Conservation (phyloP, 2,888 invertebrate species). For the Sarcophaga variegata region DNA sequence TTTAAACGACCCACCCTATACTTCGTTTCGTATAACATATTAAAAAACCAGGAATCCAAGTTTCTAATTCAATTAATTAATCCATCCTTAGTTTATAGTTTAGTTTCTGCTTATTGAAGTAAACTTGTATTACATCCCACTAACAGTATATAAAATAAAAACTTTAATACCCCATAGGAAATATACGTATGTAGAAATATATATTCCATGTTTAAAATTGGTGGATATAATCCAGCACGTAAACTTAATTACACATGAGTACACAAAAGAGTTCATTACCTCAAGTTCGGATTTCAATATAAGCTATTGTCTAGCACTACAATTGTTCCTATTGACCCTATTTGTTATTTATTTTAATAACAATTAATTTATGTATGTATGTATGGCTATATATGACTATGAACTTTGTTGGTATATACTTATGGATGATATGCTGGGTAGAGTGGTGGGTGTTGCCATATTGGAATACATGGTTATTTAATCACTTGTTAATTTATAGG, state of each 20-base stretch:
- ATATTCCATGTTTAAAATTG: too few relatives aligned
- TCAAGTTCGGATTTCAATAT: too few relatives aligned
- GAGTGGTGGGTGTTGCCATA: constrained; percentile 31
- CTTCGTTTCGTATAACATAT: neutral
- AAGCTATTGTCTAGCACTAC: neutral
- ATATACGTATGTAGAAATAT: neutral
- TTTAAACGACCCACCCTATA: neutral
- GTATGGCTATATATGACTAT: neutral
- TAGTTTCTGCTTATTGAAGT: neutral
- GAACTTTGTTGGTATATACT: constrained; percentile 1
- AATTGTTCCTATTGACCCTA: constrained; percentile 4
- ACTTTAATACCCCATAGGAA: constrained; percentile 6
- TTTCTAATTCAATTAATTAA: constrained; percentile 63
- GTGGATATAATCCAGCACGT: too few relatives aligned
- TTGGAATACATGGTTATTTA: constrained; percentile 47
- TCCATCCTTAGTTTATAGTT: constrained; percentile 2
- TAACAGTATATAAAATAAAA: neutral
- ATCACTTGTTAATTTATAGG: constrained; percentile 67
- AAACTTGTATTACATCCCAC: neutral
- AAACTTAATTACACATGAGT: too few relatives aligned
- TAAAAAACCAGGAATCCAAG: neutral
- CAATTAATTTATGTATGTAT: constrained; percentile 34
- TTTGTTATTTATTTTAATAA: constrained; percentile 21
- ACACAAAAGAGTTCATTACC: too few relatives aligned
- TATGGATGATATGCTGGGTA: neutral